Evolutionary conservation across 2,797 vertebrate species (phyloP), one percentile per base, ranked within the genome.

Genomic region (Periophthalmus magnuspinnatus): DNA sequence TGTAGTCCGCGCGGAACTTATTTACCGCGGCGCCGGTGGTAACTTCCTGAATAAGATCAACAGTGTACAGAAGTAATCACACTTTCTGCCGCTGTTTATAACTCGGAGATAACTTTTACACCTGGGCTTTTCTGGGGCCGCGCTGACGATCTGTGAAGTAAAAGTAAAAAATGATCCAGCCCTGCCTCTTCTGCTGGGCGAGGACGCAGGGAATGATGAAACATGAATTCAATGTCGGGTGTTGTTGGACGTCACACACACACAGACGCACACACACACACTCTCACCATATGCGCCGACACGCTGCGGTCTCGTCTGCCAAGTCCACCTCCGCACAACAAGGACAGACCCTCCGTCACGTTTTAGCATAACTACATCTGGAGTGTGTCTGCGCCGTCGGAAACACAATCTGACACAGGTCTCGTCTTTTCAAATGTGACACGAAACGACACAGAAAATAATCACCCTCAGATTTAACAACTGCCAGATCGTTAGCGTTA

Each of bases 281-380:
- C 72, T 41, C 68, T 68, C 28, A 0, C 75, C 82, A 83, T 78
- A 86, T 86, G 76, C 73, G 4, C 2, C 56, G 67, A 70, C 74
- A 66, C 65, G 69, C 65, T 38, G 69, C 59, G 14, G 48, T 68
- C 60, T 72, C n/a, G 48, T 24, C 62, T 61, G 80, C 66, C 76
- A 81, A 63, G 66, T 76, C 69, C 50, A 67, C 33, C 72, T 72
- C 66, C 56, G 56, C 72, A 65, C 22, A 67, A 69, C 75, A 69
- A 65, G 73, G 70, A 61, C 66, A 3, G 75, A 84, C 57, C 34
- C 14, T 1, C 10, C 72, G 67, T 68, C 5, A 17, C 21, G 67
- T 75, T 66, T 45, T 57, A 13, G 19, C 55, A 57, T 24, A 71
- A 33, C n/a, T 32, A 45, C 14, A 63, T 80, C 61, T 64, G 45